Conservation (phyloP, 2,113 vertebrate genomes). For the Cyprinodon variegatus region DNA sequence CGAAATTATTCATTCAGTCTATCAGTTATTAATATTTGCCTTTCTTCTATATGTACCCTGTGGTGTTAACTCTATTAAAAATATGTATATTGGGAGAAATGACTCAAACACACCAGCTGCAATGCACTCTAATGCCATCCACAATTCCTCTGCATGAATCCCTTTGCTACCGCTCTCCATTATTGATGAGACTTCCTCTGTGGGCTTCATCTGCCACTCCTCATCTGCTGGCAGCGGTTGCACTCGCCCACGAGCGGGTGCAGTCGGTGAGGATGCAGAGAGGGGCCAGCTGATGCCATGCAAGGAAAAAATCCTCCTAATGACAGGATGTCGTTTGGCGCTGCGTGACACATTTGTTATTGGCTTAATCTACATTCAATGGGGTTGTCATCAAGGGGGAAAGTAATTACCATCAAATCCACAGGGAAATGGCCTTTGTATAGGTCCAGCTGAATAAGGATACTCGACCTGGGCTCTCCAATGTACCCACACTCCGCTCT, state of each 20-base stretch:
- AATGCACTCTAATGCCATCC: slow-evolving; percentile 50
- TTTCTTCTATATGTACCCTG: slow-evolving; percentile 42
- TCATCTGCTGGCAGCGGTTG: slow-evolving; percentile 7
- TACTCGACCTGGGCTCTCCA: slow-evolving; percentile 3
- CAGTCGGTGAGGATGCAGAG: slow-evolving; percentile 29
- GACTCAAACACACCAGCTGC: slow-evolving; percentile 65
- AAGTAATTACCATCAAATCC: slow-evolving; percentile 62
- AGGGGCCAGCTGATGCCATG: slow-evolving; percentile 55
- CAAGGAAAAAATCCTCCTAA: slow-evolving; percentile 53
- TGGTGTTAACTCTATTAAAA: slow-evolving; percentile 40
- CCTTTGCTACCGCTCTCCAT: slow-evolving; percentile 59
- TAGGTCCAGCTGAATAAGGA: slow-evolving; percentile 38
- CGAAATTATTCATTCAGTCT: slow-evolving; percentile 46
- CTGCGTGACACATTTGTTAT: slow-evolving; percentile 46
- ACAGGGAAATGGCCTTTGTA: slow-evolving; percentile 37
- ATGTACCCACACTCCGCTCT: slow-evolving; percentile 12
- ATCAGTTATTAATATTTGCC: slow-evolving; percentile 57
- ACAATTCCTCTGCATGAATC: slow-evolving; percentile 56
- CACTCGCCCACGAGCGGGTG: slow-evolving; percentile 43
- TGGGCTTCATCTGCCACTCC: slow-evolving; percentile 56
- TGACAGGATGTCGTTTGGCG: slow-evolving; percentile 47
- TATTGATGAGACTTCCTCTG: slow-evolving; percentile 71
- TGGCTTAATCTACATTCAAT: slow-evolving; percentile 67
- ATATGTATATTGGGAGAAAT: slow-evolving; percentile 63
- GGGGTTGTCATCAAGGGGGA: slow-evolving; percentile 53